Evolutionary conservation across 2,113 vertebrate genomes (phyloP).

Genomic region (Semnornis frantzii): DNA sequence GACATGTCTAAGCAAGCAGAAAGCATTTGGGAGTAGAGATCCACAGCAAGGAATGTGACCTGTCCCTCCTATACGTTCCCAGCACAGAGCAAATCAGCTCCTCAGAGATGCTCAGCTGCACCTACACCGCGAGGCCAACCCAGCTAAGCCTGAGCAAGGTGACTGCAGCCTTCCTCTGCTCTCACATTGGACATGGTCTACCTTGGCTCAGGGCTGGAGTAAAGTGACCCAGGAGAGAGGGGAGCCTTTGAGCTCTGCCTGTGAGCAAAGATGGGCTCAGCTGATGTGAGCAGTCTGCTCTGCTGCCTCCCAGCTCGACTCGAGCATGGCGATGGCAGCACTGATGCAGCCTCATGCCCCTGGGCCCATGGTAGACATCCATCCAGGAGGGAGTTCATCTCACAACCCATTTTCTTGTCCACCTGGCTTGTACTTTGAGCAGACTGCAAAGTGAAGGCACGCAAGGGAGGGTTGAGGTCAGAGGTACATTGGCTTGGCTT

Average conservation of each 20-base stretch:
- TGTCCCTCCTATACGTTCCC: neutral
- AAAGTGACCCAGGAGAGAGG: neutral
- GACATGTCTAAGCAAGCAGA: neutral
- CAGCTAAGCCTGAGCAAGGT: neutral
- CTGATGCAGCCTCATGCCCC: neutral
- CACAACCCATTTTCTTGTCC: neutral
- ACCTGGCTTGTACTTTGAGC: neutral
- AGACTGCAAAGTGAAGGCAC: neutral
- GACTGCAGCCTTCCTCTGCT: neutral
- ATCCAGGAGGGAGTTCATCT: neutral
- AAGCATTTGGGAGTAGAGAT: neutral
- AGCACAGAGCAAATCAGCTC: neutral
- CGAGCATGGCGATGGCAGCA: accelerated
- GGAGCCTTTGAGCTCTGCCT: neutral
- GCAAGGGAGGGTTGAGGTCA: neutral
- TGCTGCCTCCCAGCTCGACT: neutral
- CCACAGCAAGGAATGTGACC: neutral
- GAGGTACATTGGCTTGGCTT: neutral
- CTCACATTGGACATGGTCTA: neutral
- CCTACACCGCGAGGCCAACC: neutral
- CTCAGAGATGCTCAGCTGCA: neutral
- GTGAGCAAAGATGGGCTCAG: neutral
- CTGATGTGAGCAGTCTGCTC: neutral
- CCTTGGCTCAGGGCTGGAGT: neutral
- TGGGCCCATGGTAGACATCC: neutral